phyloP scores from a whole-genome alignment of 2,113 vertebrate genomes.

The Ranitomeya imitator region DNA sequence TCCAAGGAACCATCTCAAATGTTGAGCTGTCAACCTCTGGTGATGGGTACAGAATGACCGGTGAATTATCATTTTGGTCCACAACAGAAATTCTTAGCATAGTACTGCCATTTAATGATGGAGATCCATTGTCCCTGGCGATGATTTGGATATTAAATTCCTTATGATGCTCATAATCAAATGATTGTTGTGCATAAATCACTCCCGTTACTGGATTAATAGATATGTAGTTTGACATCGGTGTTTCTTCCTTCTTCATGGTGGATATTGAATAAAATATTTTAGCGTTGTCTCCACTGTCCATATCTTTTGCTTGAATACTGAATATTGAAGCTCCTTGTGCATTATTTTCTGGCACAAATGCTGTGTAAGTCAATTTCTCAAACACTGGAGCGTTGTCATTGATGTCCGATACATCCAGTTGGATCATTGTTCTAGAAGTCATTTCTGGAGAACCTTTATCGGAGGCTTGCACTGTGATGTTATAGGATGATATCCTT shows the following conservation, averaged over 20 bases:
- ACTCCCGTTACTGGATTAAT: constrained; percentile 59
- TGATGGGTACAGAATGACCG: constrained; percentile 41
- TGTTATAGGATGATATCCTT: neutral
- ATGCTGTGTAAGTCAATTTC: constrained; percentile 38
- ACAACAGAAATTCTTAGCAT: constrained; percentile 69
- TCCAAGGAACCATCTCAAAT: constrained; percentile 1
- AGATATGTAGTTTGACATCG: constrained; percentile 60
- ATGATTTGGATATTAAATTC: neutral
- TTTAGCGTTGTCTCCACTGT: constrained; percentile 17
- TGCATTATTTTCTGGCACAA: constrained; percentile 60
- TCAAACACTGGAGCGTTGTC: neutral
- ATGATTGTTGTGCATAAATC: constrained; percentile 8
- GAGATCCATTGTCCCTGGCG: constrained; percentile 68
- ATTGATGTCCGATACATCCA: constrained; percentile 30
- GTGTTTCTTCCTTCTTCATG: constrained; percentile 32
- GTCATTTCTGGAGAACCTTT: constrained; percentile 81
- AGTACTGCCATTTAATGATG: constrained; percentile 69
- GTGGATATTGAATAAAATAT: constrained; percentile 61
- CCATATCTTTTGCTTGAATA: constrained; percentile 61
- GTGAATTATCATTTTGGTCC: constrained; percentile 73
- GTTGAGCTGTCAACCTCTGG: neutral
- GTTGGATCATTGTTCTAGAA: constrained; percentile 75
- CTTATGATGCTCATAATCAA: neutral
- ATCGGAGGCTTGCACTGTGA: neutral
- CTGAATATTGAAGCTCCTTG: constrained; percentile 59